Conservation (phyloP, 2,888 invertebrate genomes). For the Agrochola lota region DNA sequence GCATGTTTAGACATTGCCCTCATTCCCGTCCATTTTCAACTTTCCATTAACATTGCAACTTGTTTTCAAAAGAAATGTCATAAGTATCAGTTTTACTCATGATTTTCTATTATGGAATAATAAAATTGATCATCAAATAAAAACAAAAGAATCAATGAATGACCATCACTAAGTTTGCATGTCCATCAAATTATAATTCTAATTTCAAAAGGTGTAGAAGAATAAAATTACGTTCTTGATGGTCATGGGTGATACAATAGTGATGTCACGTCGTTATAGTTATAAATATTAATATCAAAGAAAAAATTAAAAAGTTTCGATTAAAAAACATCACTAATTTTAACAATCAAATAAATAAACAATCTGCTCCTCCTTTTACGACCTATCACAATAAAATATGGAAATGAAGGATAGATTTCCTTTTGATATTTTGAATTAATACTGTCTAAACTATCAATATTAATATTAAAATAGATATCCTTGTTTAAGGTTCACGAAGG, state of each 20-base stretch:
- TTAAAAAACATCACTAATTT: background rate
- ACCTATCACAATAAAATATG: slow-evolving; percentile 1
- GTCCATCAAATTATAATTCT: slow-evolving; percentile 4
- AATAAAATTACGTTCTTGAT: background rate
- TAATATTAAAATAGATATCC: background rate
- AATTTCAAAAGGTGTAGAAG: background rate
- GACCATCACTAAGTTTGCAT: background rate
- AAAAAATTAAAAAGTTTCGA: background rate
- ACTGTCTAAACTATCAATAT: slow-evolving; percentile 4
- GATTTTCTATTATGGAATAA: background rate
- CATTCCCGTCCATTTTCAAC: slow-evolving; percentile 53
- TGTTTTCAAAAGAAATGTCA: slow-evolving; percentile 35
- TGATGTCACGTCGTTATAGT: slow-evolving; percentile 1
- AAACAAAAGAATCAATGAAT: background rate
- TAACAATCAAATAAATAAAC: slow-evolving; percentile 3
- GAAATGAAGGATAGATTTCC: slow-evolving; percentile 8
- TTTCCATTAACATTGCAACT: slow-evolving; percentile 52
- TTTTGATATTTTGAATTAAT: background rate
- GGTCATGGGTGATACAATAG: background rate
- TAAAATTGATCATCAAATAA: background rate
- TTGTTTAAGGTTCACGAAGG: too few species aligned
- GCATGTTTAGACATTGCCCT: slow-evolving; percentile 51
- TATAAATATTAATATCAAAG: background rate
- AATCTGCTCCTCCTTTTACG: slow-evolving; percentile 7
- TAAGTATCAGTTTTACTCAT: slow-evolving; percentile 37